Evolutionary conservation across 2,113 vertebrate species (phyloP).

Genomic region (Bos indicus): DNA sequence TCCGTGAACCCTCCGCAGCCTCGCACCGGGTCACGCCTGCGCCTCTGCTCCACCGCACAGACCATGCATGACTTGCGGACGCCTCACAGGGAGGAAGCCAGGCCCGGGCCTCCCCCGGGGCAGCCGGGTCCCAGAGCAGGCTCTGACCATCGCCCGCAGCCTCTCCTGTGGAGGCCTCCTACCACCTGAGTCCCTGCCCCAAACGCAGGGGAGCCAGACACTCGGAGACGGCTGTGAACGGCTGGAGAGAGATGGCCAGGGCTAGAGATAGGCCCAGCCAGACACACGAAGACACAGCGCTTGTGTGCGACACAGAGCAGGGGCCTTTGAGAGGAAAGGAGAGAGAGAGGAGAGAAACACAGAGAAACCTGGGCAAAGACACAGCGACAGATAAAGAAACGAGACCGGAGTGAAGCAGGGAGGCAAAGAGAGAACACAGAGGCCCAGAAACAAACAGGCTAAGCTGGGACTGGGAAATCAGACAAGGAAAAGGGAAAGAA

Average conservation of each 20-base stretch:
- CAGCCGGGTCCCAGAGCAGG: background rate
- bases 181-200: background rate
- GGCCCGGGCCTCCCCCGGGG: background rate
- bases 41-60: background rate
- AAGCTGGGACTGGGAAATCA: background rate
- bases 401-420: fast-evolving
- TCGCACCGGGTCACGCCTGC: background rate
- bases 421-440: background rate
- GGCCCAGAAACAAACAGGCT: background rate
- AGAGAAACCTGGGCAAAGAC: background rate
- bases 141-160: background rate
- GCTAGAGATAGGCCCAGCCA: background rate
- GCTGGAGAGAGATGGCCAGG: background rate
- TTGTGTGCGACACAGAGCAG: background rate
- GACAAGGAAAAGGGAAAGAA: background rate
- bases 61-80: background rate
- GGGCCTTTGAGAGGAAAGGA: background rate
- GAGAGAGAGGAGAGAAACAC: too few species aligned
- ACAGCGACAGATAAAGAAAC: background rate
- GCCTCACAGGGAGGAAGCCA: background rate
- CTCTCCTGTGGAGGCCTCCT: background rate
- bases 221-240: background rate
- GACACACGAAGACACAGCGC: background rate
- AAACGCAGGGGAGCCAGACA: background rate
- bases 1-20: fast-evolving